Evolutionary conservation across 2,888 invertebrate species (phyloP), one percentile per base, ranked within the genome.

Genomic region (Eilema caniola): DNA sequence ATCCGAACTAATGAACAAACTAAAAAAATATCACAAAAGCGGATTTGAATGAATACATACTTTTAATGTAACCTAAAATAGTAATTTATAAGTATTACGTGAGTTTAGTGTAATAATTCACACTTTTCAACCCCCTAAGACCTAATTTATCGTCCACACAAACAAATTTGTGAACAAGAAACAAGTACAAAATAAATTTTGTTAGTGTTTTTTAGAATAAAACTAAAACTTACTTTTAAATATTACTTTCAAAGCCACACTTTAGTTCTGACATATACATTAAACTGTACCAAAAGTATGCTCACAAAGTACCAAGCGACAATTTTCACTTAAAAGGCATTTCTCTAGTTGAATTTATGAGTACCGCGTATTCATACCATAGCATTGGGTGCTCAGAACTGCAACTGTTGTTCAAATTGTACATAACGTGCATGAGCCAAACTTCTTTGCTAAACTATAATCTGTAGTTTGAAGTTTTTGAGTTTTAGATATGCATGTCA

Each of bases 381-480:
- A 28, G 62, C 37, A 70, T 65, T 74, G 56, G 12, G 62, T 68
- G 71, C 73, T 28, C 56, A 66, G 56, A 62, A 75, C 69, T 78
- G 66, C 75, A 71, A 67, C 71, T 25, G 64, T 71, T 69, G 72
- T 62, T 76, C 72, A 78, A 78, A 53, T 80, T 81, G 72, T 53
- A 37, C 12, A 37, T 37, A 11, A 37, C 12, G 33, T 33, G 8
- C 31, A 61, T 67, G 67, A 62, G 31, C n/a, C 60, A 25, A 60
- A 66, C 41, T 66, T 60, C 25, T 41, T 23, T 25, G 60, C 41
- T 60, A 66, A 60, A 60, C 66, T 10, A n/a, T 47, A 60, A 37
- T 41, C 24, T 28, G 66, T 66, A 25, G 25, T 41, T 47, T 28
- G 37, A 41, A 66, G 60, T 41, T 41, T 7, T 1, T 41, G 2